Evolutionary conservation across 2,888 invertebrate genomes (phyloP).

Genomic region (Drosophila limbata): DNA sequence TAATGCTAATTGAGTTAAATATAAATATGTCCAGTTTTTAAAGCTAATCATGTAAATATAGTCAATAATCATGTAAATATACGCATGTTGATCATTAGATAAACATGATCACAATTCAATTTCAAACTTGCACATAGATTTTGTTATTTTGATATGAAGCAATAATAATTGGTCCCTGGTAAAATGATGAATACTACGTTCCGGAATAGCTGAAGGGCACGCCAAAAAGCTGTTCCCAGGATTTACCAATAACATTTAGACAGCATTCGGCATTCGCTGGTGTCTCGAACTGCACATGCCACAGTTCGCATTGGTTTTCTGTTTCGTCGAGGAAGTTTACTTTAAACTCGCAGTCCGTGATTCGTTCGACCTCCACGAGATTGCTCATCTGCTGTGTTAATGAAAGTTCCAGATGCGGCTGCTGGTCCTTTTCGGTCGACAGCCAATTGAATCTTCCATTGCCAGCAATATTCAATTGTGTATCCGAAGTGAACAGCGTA

Average conservation of each 20-base stretch:
- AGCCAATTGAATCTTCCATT: conserved; percentile 86
- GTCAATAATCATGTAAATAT: conserved; percentile 34
- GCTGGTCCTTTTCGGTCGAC: conserved; percentile 49
- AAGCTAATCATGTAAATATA: conserved; percentile 41
- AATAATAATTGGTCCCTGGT: conserved; percentile 41
- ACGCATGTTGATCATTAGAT: conserved; percentile 24
- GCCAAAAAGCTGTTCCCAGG: conserved; percentile 87
- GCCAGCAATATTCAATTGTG: conserved; percentile 85
- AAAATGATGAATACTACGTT: conserved; percentile 50
- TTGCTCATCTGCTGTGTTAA: conserved; percentile 86
- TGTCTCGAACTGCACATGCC: conserved; percentile 86
- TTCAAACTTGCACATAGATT: conserved; percentile 27
- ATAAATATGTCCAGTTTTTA: conserved; percentile 27
- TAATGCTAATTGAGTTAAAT: conserved; percentile 27
- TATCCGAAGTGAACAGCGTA: conserved; percentile 83
- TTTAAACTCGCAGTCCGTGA: conserved; percentile 84
- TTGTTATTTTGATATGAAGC: conserved; percentile 45
- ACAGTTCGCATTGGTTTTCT: conserved; percentile 85
- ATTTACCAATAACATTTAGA: conserved; percentile 86
- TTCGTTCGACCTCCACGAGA: conserved; percentile 86
- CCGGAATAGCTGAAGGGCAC: conserved; percentile 82
- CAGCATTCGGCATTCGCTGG: conserved; percentile 85
- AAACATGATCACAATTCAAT: conserved; percentile 38
- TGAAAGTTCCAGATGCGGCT: conserved; percentile 67
- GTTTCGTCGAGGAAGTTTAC: conserved; percentile 87